These are phyloP conservation scores for Ochropleura leucogaster DNA, from an alignment of 2,888 invertebrate species.

Conservation along the genomic window DNA sequence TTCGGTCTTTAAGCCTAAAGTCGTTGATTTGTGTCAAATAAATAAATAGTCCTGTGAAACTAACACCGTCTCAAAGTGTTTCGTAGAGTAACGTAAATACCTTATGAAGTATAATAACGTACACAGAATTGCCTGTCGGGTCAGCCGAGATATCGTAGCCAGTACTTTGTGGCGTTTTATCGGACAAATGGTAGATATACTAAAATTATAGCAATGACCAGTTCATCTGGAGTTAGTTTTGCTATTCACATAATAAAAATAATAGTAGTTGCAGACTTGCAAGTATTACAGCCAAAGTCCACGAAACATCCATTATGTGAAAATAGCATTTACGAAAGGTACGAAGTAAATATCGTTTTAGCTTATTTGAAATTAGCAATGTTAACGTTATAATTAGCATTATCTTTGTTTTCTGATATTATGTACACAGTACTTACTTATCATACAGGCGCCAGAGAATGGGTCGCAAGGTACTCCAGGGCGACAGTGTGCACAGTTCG, in stretches of 20 bases:
- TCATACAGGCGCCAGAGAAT: constrained; percentile 95
- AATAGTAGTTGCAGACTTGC: constrained; percentile 80
- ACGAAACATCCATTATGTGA: constrained; percentile 78
- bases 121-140: constrained; percentile 81
- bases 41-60: constrained; percentile 61
- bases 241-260: constrained; percentile 85
- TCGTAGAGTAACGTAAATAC: constrained; percentile 63
- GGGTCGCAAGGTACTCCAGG: constrained; percentile 95
- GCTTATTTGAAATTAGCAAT: constrained; percentile 60
- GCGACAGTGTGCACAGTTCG: constrained; percentile 94
- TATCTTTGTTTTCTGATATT: constrained; percentile 27
- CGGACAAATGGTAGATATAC: constrained; percentile 87
- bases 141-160: constrained; percentile 88
- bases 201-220: constrained; percentile 88
- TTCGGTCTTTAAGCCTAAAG: constrained; percentile 70
- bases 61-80: constrained; percentile 67
- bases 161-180: constrained; percentile 90
- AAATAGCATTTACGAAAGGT: constrained; percentile 71
- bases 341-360: constrained; percentile 59
- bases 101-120: constrained; percentile 53
- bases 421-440: constrained; percentile 92
- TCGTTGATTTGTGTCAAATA: constrained; percentile 49
- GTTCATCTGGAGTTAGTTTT: constrained; percentile 90
- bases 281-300: constrained; percentile 81
- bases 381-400: constrained; percentile 60